Base-by-base conservation (phyloP, 2,888 invertebrate species). In the Caenorhabditis japonica region DNA sequence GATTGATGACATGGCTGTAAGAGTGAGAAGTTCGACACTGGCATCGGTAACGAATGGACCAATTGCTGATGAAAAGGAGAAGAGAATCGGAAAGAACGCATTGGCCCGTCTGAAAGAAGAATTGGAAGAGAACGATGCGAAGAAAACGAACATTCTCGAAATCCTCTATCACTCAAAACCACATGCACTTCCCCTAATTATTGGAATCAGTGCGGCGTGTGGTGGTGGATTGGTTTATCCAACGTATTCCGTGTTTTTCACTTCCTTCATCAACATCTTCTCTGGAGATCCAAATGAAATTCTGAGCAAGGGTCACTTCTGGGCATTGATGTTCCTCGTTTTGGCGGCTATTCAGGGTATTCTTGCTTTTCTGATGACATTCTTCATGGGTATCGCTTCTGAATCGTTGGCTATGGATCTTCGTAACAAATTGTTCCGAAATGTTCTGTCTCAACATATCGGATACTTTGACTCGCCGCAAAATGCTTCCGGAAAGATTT, bases 381-480 rank as follows among this genome's bases (percentile, higher is more conserved):
- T 83, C 44, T 82, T 83, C 41, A 88, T 88, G 77, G 89, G 88
- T 4, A 53, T 85, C 13, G 84, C 87, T 19, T 88, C 88, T 4
- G 88, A 89, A 66, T 82, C 83, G 4, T 59, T 89, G 58, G 88
- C 89, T 0, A 84, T 83, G 77, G 81, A 88, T 39, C 78, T 89
- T 7, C 84, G 90, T 53, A 52, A 77, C 53, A 68, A 59, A 15
- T 87, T 89, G 3, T 90, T 90, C 77, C 74, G 80, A 13, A 89
- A 88, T 66, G 87, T 90, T 52, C 70, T 90, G 27, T 82, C 88
- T 1, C 89, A 89, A 76, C 84, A 89, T 34, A 85, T 89, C 21
- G 88, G 85, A n/a, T 90, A 89, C 88, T 89, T 89, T 74, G 90
- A 90, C 80, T 79, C 87, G 10, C 86, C 88, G 19, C 79, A 80